Conservation (phyloP, 2,888 invertebrate species). For the Agrotis exclamationis region DNA sequence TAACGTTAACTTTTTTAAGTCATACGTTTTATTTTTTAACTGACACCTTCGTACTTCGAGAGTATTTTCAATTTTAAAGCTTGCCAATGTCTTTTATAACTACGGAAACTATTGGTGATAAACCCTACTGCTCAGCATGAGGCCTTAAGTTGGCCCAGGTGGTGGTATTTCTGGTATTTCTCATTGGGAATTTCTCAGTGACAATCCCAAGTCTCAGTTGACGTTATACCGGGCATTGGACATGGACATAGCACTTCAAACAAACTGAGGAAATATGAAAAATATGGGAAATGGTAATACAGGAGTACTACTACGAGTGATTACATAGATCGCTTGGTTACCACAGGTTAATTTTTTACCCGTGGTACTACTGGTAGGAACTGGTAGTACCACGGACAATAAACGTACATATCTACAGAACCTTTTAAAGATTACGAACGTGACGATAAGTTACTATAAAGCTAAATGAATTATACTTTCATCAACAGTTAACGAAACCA, state of each 20-base stretch:
- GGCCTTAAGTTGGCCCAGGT: neutral
- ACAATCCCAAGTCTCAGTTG: neutral
- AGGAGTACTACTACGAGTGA: no score
- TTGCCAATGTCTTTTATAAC: no score
- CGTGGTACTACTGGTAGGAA: no score
- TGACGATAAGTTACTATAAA: neutral
- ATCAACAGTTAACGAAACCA: slow-evolving; percentile 21
- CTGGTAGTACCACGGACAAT: no score
- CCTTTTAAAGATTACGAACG: neutral
- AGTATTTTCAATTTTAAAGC: neutral
- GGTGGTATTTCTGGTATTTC: neutral
- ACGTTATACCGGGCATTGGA: no score
- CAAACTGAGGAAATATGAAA: neutral
- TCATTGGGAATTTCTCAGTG: neutral
- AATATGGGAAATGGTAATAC: no score
- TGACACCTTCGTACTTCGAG: neutral
- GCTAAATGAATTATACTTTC: neutral
- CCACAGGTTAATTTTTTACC: no score
- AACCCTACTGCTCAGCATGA: neutral
- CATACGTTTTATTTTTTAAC: no score
- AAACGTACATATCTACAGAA: neutral
- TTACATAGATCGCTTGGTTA: no score
- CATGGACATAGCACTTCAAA: neutral
- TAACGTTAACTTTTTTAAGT: neutral
- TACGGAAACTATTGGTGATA: neutral